Conservation (phyloP, 2,113 vertebrate species). For the Hiodon tergisus region DNA sequence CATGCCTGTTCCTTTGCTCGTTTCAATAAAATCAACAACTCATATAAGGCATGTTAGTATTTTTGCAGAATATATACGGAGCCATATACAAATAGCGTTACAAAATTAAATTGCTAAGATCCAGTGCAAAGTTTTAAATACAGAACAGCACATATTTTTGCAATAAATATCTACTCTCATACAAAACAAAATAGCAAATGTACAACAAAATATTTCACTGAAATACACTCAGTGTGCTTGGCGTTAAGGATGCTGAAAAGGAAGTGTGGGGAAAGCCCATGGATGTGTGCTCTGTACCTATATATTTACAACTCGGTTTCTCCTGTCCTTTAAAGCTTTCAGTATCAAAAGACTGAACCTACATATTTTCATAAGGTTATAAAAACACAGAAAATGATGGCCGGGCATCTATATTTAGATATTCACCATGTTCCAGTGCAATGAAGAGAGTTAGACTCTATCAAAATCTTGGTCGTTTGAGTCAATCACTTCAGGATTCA, state of each 20-base stretch:
- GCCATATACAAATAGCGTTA: slow-evolving; percentile 40
- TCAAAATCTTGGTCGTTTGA: slow-evolving; percentile 80
- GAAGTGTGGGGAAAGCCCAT: slow-evolving; percentile 37
- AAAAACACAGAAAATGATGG: slow-evolving; percentile 23
- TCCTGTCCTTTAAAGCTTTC: slow-evolving; percentile 53
- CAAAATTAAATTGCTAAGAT: slow-evolving; percentile 40
- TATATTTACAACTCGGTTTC: slow-evolving; percentile 54
- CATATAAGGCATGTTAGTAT: slow-evolving; percentile 59
- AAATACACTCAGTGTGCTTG: slow-evolving; percentile 27
- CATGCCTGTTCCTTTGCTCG: slow-evolving; percentile 47
- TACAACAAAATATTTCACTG: slow-evolving; percentile 44
- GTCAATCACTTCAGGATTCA: slow-evolving; percentile 90
- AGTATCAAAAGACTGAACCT: slow-evolving; percentile 63
- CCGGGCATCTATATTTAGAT: slow-evolving; percentile 8
- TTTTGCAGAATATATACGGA: slow-evolving; percentile 48
- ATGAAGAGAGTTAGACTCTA: slow-evolving; percentile 65
- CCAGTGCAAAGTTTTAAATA: slow-evolving; percentile 30
- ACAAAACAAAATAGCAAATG: slow-evolving; percentile 54
- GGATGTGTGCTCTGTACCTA: slow-evolving; percentile 5
- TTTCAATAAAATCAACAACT: slow-evolving; percentile 45
- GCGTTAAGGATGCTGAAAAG: slow-evolving; percentile 41
- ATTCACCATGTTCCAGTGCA: not conserved
- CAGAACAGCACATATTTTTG: slow-evolving; percentile 33
- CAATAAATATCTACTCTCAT: slow-evolving; percentile 60
- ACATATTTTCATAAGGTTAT: slow-evolving; percentile 43